Evolutionary conservation across 2,797 vertebrate species (phyloP), one percentile per base, ranked within the genome.

Genomic region (Eleutherodactylus coqui): DNA sequence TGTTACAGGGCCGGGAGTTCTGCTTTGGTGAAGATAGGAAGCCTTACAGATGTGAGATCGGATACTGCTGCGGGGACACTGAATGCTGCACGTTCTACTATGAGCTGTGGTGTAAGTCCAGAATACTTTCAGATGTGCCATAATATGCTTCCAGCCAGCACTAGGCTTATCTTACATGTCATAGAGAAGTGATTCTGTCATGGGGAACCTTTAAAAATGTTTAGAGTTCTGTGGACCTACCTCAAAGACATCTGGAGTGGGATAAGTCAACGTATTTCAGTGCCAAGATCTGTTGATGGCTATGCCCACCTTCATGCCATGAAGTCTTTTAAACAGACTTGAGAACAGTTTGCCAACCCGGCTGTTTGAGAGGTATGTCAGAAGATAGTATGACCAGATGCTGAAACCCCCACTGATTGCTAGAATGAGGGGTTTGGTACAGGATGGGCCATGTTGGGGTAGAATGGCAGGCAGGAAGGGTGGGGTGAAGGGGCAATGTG

Each of bases 71-170:
- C 14, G 97, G 96, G 86, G 97, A 97, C 92, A 96, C 95, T 1
- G 96, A 96, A 92, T 98, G 97, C 95, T 98, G 96, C 86, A 97
- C 96, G 79, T 97, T 97, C 93, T 98, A 97, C 91, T 98, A 97
- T 89, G 97, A 98, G 89, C 95, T 98, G 87, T 98, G 97, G 97
- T 97, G 97, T 98, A 93, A 86, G 84, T 75, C 9, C 75, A 17
- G 14, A 21, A 45, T 27, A 73, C 70, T 13, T 43, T 10, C 24
- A 14, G 0, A n/a, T 43, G n/a, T 73, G 3, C 24, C n/a, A 5
- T 17, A 29, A 32, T 17, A 36, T 67, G 8, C 4, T 67, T 67
- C n/a, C 11, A 16, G 3, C 5, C 58, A n/a, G 58, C 58, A 60
- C 7, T 49, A 7, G 47, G 47, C 47, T 53, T 24, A 5, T 53